phyloP scores from a whole-genome alignment of 2,888 invertebrate genomes.

The Drosophila melanosoma region DNA sequence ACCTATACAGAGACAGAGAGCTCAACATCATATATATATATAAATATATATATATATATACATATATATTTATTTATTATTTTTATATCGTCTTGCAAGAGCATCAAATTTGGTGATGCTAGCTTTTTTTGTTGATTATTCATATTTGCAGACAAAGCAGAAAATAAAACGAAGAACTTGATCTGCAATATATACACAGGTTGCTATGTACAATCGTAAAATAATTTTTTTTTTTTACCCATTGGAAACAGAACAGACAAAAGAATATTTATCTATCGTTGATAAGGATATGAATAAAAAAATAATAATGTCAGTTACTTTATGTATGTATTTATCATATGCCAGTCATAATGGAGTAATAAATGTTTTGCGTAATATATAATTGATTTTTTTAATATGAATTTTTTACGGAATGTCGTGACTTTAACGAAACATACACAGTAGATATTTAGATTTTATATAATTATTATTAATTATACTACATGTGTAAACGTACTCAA shows the following conservation, averaged over 20 bases:
- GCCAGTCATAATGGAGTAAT: not conserved
- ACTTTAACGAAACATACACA: not conserved
- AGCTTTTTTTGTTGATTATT: not conserved
- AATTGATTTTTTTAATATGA: not conserved
- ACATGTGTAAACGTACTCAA: not conserved
- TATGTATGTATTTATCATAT: not conserved
- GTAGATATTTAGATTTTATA: not conserved
- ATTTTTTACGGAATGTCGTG: not conserved
- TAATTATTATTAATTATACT: not conserved
- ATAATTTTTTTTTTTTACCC: not conserved
- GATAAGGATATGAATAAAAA: not conserved
- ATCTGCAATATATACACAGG: not conserved
- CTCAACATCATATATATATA: not conserved
- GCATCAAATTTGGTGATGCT: not conserved
- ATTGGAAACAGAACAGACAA: constrained; percentile 2
- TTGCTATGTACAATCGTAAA: not conserved
- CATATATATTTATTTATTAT: not conserved
- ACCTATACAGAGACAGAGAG: not conserved
- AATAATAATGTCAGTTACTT: not conserved
- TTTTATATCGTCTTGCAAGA: not conserved
- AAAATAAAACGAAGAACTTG: not conserved
- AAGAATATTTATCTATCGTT: not conserved
- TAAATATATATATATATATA: not conserved
- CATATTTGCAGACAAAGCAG: not conserved
- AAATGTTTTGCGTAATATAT: not conserved